Evolutionary conservation across 2,888 invertebrate genomes (phyloP).

Genomic region (Drosophila picticornis): DNA sequence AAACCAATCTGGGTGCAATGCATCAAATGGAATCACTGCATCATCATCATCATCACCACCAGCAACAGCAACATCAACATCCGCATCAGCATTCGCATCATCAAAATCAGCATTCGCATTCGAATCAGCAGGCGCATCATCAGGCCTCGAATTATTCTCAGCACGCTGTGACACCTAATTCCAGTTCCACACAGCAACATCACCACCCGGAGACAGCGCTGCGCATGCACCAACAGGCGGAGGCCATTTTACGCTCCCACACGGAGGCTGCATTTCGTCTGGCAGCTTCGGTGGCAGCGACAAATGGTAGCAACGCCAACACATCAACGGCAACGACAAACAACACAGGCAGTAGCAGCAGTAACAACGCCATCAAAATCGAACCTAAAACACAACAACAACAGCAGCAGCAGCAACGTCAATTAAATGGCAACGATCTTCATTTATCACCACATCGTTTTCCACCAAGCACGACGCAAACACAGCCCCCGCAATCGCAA

Average conservation of each 20-base stretch:
- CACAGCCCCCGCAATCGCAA: constrained; percentile 85
- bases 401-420: constrained; percentile 53
- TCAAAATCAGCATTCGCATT: constrained; percentile 88
- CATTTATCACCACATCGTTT: constrained; percentile 83
- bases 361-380: constrained; percentile 9
- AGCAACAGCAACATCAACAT: constrained; percentile 59
- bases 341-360: constrained; percentile 52
- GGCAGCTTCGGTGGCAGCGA: constrained; percentile 85
- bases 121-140: constrained; percentile 87
- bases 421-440: constrained; percentile 28
- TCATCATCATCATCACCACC: constrained; percentile 58
- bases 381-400: constrained; percentile 54
- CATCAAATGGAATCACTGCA: constrained; percentile 67
- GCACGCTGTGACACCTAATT: background rate
- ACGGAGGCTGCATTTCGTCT: constrained; percentile 93
- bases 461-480: constrained; percentile 11
- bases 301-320: constrained; percentile 32
- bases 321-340: constrained; percentile 1
- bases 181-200: background rate
- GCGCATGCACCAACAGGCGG: constrained; percentile 89
- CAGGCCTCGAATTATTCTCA: constrained; percentile 52
- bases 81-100: constrained; percentile 74
- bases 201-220: constrained; percentile 83
- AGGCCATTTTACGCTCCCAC: constrained; percentile 91
- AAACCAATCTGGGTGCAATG: constrained; percentile 58